Evolutionary conservation across 2,797 vertebrate species (phyloP), one percentile per base, ranked within the genome.

Genomic region (Arrhamphus sclerolepis): DNA sequence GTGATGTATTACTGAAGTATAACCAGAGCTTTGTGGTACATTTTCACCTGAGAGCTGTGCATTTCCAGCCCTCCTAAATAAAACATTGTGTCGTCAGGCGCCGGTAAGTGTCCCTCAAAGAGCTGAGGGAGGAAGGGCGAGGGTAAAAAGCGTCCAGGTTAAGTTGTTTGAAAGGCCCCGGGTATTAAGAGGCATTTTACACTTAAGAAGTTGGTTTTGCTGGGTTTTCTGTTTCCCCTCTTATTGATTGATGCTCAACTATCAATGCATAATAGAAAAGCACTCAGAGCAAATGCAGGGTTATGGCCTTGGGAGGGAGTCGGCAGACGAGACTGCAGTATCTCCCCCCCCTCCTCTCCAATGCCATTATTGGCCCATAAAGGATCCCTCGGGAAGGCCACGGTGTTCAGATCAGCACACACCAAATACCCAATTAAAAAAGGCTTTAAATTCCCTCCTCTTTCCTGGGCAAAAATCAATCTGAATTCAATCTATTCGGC

Each of bases 231-330:
- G 90, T 93, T 93, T 93, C 92, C 89, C 90, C 88, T 87, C 85
- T 89, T 94, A 94, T 94, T 94, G 93, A 94, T 94, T 93, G 92
- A 94, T 94, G 91, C 92, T 93, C 93, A 92, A 91, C 92, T 94
- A 94, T 94, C 92, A 93, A 93, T 94, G 92, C 92, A 93, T 94
- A 94, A 94, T 93, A 93, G 92, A 94, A 94, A 94, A 94, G 93
- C 93, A 94, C 93, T 94, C 92, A 93, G 92, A 90, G 91, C 92
- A 94, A 93, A 93, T 94, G 93, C 85, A 91, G 92, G 93, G 93
- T 94, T 94, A 93, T 93, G 92, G 92, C 92, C 93, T 93, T 94
- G 91, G 88, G 90, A 91, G 87, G 87, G 89, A 92, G 91, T 83
- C 88, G 76, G 91, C 89, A 92, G 92, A 90, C 89, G 79, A 91